Evolutionary conservation across 2,888 invertebrate species (phyloP), one percentile per base, ranked within the genome.

Genomic region (Trichogramma evanescens): DNA sequence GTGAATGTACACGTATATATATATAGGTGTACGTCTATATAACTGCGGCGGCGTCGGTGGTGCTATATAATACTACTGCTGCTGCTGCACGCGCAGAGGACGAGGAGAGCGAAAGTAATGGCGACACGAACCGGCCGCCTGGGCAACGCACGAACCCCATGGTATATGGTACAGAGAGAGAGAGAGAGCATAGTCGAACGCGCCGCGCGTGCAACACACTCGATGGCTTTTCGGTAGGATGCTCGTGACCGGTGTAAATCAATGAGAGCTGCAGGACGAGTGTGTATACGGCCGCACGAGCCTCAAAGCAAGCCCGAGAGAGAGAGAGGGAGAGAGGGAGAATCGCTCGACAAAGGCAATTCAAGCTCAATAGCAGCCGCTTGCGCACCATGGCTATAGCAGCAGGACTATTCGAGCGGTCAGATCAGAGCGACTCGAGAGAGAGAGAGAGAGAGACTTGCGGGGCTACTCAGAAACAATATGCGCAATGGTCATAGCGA

Each of bases 181-280:
- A 26, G 26, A 26, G 26, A 26, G 26, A 26, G 26, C 2, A 3
- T 26, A 26, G 26, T 26, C 26, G 26, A 26, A 26, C 26, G 26
- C 26, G 26, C 26, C 26, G 26, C 26, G 26, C 26, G 26, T 26
- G 26, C 26, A 26, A 26, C 26, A 26, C 26, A 26, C 26, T 26
- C 26, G 26, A 26, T 26, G 26, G 53, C 39, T 49, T 57, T 56
- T 44, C 57, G 44, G 39, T 13, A 41, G 4, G 7, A 8, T 42
- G 60, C 58, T 52, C 63, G 63, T 60, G 58, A 63, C 60, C 60
- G 53, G 56, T 56, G 60, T 63, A 60, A 63, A 60, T 60, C 63
- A 63, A 63, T 60, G 60, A 58, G 59, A 4, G 48, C 10, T 38
- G 50, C 43, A n/a, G 38, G 50, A 43, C 6, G 26, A 26, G 26